Percentiles rank a stretch among this genome's conserved stretches.
These are phyloP conservation scores for Thalassoma bifasciatum DNA, from an alignment of 2,113 vertebrate species.

Conservation along the genomic window DNA sequence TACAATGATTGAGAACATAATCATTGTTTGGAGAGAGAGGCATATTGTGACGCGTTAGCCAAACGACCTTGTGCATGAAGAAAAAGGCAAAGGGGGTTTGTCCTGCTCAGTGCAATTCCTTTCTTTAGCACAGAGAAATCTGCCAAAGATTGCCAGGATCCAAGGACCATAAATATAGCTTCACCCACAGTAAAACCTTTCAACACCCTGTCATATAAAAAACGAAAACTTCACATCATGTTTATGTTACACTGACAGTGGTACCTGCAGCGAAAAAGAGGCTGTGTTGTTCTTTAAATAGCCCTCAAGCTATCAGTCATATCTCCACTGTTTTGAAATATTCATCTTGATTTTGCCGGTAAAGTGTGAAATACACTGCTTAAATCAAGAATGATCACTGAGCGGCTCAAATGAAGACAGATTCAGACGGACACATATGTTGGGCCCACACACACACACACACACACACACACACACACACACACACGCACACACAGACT, in stretches of 20 bases:
- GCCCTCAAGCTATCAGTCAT: slow-evolving; percentile 38
- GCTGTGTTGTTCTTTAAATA: slow-evolving; percentile 48
- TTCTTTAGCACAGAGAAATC: slow-evolving; percentile 42
- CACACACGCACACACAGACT: slow-evolving; percentile 18
- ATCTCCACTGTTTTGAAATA: slow-evolving; percentile 30
- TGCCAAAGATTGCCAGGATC: slow-evolving; percentile 59
- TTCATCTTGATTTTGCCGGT: slow-evolving; percentile 41
- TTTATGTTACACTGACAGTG: slow-evolving; percentile 55
- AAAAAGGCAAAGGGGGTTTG: slow-evolving; percentile 48
- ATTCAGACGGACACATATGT: slow-evolving; percentile 23
- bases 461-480: slow-evolving; percentile 6
- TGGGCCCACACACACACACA: neutral
- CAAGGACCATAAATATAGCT: slow-evolving; percentile 66
- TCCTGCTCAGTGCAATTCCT: slow-evolving; percentile 44
- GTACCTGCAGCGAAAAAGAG: slow-evolving; percentile 44
- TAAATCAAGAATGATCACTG: slow-evolving; percentile 40
- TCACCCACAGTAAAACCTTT: slow-evolving; percentile 63
- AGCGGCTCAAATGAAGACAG: slow-evolving; percentile 53
- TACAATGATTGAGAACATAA: slow-evolving; percentile 68
- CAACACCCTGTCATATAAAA: slow-evolving; percentile 62
- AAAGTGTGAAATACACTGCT: slow-evolving; percentile 47
- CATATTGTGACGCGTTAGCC: slow-evolving; percentile 45
- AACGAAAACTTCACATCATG: slow-evolving; percentile 47
- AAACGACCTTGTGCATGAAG: slow-evolving; percentile 60
- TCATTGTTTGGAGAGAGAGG: slow-evolving; percentile 65